Conservation (phyloP, 2,888 invertebrate genomes). For the Chrysina gloriosa region DNA sequence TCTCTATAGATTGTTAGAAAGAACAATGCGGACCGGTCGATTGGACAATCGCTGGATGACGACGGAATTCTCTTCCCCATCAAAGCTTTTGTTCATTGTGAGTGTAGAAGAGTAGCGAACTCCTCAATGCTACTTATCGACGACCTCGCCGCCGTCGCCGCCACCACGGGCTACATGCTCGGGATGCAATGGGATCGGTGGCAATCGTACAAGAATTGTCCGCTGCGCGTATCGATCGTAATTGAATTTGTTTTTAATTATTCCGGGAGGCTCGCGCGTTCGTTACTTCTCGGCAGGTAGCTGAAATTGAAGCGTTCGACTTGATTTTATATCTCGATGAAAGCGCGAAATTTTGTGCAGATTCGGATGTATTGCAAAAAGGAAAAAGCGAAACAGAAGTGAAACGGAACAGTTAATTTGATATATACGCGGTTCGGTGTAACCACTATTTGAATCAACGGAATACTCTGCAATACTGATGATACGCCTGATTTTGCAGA, state of each 20-base stretch:
- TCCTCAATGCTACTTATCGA: conserved; percentile 35
- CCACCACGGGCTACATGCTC: background rate
- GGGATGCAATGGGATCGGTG: background rate
- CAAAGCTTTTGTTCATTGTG: conserved; percentile 33
- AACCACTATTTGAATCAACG: no score
- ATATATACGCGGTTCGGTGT: no score
- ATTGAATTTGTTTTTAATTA: conserved; percentile 27
- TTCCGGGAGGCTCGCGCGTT: background rate
- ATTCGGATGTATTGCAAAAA: no score
- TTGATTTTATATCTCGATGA: no score
- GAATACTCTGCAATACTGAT: no score
- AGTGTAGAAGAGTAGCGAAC: conserved; percentile 25
- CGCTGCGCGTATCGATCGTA: background rate
- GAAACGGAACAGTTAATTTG: no score
- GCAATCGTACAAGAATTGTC: background rate
- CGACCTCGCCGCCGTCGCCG: conserved; percentile 7
- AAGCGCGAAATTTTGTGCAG: no score
- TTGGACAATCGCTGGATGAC: conserved; percentile 39
- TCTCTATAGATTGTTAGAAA: conserved; percentile 31
- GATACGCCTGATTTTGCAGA: no score
- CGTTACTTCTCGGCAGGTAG: background rate
- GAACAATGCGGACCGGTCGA: conserved; percentile 37
- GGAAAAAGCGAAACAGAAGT: no score
- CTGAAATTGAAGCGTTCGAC: background rate
- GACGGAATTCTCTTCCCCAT: conserved; percentile 31